Percentiles rank a stretch among this genome's conserved stretches.
Evolutionary conservation across 2,888 invertebrate genomes (phyloP).

Genomic region (Pyrocoelia pectoralis): DNA sequence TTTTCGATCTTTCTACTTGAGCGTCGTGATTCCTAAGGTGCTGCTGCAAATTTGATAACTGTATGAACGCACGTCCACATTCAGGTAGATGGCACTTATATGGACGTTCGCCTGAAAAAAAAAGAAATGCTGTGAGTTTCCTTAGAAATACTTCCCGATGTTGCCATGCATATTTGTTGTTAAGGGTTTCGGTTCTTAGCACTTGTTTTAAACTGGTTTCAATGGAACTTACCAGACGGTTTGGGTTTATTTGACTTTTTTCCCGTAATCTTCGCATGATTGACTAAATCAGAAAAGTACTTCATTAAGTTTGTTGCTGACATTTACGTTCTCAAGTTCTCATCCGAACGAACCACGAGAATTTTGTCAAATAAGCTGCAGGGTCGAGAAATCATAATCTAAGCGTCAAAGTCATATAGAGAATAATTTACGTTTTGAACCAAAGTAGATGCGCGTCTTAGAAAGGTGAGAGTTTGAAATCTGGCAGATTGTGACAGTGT

Average conservation of each 20-base stretch:
- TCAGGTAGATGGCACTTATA: slow-evolving; percentile 97
- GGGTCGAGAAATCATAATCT: no score
- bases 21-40: slow-evolving; percentile 96
- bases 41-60: slow-evolving; percentile 95
- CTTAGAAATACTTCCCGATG: not conserved
- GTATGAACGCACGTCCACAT: slow-evolving; percentile 95
- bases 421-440: no score
- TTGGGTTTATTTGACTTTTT: slow-evolving; percentile 23
- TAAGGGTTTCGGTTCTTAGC: no score
- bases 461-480: no score
- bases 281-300: slow-evolving; percentile 29
- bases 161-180: slow-evolving; percentile 10
- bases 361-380: no score
- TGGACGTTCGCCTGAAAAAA: slow-evolving; percentile 87
- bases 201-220: not conserved
- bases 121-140: not conserved
- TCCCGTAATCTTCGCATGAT: slow-evolving; percentile 19
- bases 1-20: slow-evolving; percentile 93
- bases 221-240: slow-evolving; percentile 21
- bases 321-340: not conserved
- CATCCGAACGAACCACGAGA: no score
- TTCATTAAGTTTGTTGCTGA: no score
- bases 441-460: no score
- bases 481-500: no score
- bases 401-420: no score